Evolutionary conservation across 2,797 vertebrate genomes (phyloP).

Genomic region (Catamblyrhynchus diadema): DNA sequence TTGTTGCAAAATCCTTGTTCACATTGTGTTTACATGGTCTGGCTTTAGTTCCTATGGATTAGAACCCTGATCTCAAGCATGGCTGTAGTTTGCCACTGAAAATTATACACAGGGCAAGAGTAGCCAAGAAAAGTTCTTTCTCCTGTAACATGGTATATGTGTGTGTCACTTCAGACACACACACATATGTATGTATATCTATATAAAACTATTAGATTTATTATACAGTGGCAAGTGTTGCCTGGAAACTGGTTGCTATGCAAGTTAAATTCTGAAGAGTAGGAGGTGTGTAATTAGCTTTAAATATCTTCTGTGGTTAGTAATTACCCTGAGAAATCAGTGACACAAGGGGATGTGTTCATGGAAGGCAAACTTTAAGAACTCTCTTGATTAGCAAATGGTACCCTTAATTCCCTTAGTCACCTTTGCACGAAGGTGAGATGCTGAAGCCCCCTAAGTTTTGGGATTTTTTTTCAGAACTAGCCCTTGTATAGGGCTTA

Average conservation of each 20-base stretch:
- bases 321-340: constrained; percentile 74
- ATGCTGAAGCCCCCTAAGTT: background rate
- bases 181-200: constrained; percentile 16
- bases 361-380: constrained; percentile 19
- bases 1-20: background rate
- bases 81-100: background rate
- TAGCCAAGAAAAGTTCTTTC: background rate
- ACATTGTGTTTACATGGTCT: background rate
- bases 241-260: constrained; percentile 78
- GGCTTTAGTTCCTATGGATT: background rate
- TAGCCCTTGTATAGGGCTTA: background rate
- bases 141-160: background rate
- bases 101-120: background rate
- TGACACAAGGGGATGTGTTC: constrained; percentile 56
- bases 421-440: background rate
- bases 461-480: background rate
- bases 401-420: background rate
- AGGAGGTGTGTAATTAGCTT: constrained; percentile 80
- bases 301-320: constrained; percentile 79
- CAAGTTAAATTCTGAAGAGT: constrained; percentile 78
- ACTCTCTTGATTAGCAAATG: constrained; percentile 18
- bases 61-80: background rate
- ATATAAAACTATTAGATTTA: constrained; percentile 70
- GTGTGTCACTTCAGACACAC: background rate
- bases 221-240: constrained; percentile 72